phyloP scores from a whole-genome alignment of 2,888 invertebrate species.

The Gasteruption jaculator region DNA sequence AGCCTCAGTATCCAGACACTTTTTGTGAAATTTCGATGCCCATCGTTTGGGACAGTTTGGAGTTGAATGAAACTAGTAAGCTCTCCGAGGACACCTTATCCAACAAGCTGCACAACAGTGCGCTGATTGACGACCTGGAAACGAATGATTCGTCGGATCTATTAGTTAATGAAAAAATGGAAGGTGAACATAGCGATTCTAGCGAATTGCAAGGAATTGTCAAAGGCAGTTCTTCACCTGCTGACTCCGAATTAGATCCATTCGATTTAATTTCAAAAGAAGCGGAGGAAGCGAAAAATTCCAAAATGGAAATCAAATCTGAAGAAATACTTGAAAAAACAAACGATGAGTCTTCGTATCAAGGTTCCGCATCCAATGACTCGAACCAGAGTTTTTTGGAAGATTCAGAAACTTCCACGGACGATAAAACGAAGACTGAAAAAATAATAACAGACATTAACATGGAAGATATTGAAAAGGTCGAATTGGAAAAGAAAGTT shows the following conservation, averaged over 20 bases:
- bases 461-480: neutral
- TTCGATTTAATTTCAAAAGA: neutral
- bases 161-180: neutral
- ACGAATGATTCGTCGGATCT: no score
- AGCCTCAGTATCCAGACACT: no score
- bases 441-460: constrained; percentile 1
- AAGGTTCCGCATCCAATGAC: no score
- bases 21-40: neutral
- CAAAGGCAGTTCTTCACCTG: no score
- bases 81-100: constrained; percentile 1
- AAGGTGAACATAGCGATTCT: constrained; percentile 1
- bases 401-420: neutral
- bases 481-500: constrained; percentile 6
- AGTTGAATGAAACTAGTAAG: neutral
- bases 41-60: neutral
- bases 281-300: neutral
- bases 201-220: neutral
- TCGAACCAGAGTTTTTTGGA: no score
- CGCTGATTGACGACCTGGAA: no score
- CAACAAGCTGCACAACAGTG: no score
- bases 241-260: neutral
- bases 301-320: neutral
- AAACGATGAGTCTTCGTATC: no score
- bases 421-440: neutral
- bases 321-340: no score